phyloP scores from a whole-genome alignment of 2,888 invertebrate genomes.

The Petrolisthes manimaculis region DNA sequence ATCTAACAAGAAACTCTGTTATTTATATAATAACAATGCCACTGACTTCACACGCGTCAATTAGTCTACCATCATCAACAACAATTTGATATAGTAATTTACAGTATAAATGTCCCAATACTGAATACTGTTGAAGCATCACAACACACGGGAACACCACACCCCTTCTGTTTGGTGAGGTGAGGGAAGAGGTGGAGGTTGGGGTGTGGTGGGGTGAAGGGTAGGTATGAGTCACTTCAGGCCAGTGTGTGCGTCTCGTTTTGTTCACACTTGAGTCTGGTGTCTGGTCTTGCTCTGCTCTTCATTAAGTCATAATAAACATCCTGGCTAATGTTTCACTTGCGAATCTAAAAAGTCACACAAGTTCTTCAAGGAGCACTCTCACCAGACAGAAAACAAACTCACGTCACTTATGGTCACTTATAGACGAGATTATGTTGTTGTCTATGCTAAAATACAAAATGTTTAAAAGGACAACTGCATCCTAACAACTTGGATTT shows the following conservation, averaged over 20 bases:
- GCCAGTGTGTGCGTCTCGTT: neutral
- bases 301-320: slow-evolving; percentile 32
- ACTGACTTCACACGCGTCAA: slow-evolving; percentile 52
- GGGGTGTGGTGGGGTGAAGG: slow-evolving; percentile 11
- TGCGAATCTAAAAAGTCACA: slow-evolving; percentile 23
- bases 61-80: slow-evolving; percentile 53
- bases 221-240: neutral
- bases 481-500: slow-evolving; percentile 34
- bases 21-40: slow-evolving; percentile 60
- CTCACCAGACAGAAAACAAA: slow-evolving; percentile 25
- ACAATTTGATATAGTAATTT: slow-evolving; percentile 53
- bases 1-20: slow-evolving; percentile 40
- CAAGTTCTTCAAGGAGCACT: slow-evolving; percentile 28
- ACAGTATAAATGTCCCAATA: slow-evolving; percentile 45
- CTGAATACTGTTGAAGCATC: slow-evolving; percentile 48
- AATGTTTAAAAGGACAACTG: slow-evolving; percentile 47
- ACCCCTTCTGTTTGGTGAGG: neutral
- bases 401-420: slow-evolving; percentile 40
- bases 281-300: neutral
- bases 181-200: slow-evolving; percentile 4
- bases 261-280: neutral
- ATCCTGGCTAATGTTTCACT: slow-evolving; percentile 37
- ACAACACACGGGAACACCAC: neutral
- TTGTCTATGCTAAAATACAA: slow-evolving; percentile 51
- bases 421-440: slow-evolving; percentile 54